Conservation (phyloP, 1,140 invertebrate genomes). For the Drosophila neocordata region DNA sequence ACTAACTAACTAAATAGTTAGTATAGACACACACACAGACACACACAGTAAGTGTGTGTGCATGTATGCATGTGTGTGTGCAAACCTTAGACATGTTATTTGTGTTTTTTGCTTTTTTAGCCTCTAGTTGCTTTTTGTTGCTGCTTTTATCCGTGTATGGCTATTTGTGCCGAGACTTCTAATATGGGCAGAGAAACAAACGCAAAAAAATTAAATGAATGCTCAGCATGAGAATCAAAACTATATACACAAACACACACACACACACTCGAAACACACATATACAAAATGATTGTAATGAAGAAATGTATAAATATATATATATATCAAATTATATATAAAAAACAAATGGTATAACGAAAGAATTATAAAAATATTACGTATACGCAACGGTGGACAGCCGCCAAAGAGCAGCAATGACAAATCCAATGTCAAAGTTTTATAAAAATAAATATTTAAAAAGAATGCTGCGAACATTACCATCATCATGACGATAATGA, state of each 20-base stretch:
- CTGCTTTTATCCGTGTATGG: slow-evolving; percentile 43
- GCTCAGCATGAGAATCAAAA: slow-evolving; percentile 12
- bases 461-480: slow-evolving; percentile 28
- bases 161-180: slow-evolving; percentile 65
- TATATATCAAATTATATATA: slow-evolving; percentile 2
- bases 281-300: slow-evolving; percentile 10
- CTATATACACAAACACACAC: slow-evolving; percentile 23
- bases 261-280: slow-evolving; percentile 30
- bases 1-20: neutral
- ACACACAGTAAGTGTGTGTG: neutral
- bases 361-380: slow-evolving; percentile 67
- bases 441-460: slow-evolving; percentile 81
- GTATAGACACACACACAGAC: neutral
- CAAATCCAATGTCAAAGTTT: slow-evolving; percentile 82
- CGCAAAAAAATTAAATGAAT: slow-evolving; percentile 29
- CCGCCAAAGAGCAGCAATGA: slow-evolving; percentile 64
- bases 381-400: slow-evolving; percentile 62
- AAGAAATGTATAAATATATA: slow-evolving; percentile 13
- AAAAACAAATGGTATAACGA: slow-evolving; percentile 7
- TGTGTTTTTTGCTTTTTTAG: slow-evolving; percentile 48
- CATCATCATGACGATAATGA: neutral
- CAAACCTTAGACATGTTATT: slow-evolving; percentile 75
- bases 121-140: slow-evolving; percentile 22
- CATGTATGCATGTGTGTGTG: slow-evolving; percentile 10
- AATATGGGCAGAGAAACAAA: slow-evolving; percentile 64